Percentiles rank a stretch among this genome's conserved stretches.
Conservation (phyloP, 2,888 invertebrate genomes). For the Resseliella maxima region DNA sequence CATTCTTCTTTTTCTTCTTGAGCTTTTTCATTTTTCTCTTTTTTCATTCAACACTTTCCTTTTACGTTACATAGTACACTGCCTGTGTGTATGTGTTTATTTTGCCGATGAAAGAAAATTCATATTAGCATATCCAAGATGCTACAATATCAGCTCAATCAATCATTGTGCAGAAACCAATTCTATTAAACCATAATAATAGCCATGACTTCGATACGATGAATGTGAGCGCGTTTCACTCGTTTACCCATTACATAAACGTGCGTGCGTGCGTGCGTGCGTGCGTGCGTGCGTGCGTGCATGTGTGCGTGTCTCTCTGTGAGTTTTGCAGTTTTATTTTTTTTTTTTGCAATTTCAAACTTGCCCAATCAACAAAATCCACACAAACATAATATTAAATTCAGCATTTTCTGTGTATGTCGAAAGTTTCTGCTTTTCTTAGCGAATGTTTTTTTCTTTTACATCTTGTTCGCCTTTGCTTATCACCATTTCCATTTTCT, state of each 20-base stretch:
- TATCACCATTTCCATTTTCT: neutral
- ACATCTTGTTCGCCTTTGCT: neutral
- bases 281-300: too few species aligned
- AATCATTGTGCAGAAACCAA: conserved; percentile 35
- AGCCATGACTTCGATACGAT: neutral
- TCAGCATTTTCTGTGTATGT: neutral
- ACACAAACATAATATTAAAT: conserved; percentile 29
- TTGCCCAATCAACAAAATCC: conserved; percentile 31
- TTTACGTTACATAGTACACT: neutral
- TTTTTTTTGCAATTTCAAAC: neutral
- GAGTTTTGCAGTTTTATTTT: neutral
- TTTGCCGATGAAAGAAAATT: neutral
- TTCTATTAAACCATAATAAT: conserved; percentile 2
- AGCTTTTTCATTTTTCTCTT: neutral
- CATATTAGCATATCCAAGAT: conserved; percentile 34
- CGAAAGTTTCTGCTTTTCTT: conserved; percentile 17
- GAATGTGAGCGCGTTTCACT: neutral
- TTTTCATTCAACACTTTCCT: neutral
- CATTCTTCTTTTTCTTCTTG: neutral
- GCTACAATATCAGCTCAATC: conserved; percentile 44
- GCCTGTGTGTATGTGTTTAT: neutral
- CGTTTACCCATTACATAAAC: too few species aligned
- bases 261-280: too few species aligned
- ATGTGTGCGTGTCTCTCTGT: too few species aligned
- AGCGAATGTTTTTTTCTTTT: too few species aligned